Base-by-base conservation (phyloP, 1,140 invertebrate species). In the Pissodes strobi region DNA sequence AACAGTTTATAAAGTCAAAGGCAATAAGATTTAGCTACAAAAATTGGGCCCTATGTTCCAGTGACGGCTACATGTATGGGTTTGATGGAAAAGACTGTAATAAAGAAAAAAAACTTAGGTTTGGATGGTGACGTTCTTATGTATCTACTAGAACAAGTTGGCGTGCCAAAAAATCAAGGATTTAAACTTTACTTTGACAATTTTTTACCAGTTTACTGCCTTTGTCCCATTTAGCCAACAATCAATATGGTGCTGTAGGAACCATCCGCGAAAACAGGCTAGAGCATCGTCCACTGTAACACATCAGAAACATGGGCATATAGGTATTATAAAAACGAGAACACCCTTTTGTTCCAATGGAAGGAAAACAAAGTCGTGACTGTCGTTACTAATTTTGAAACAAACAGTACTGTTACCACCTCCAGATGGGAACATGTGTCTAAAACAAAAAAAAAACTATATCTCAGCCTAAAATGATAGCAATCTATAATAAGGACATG, bases 21-120 rank as follows among this genome's bases (percentile, higher is more conserved):
- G 66, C 68, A 6, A 70, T 70, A 30, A 66, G 59, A 37, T 70
- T 72, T 67, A 69, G 69, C 10, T 70, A 57, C 46, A 69, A 72
- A 48, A 64, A 68, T 46, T 69, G 68, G 66, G 63, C 68, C 12
- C 12, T 70, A 21, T 66, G 64, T 57, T 52, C 62, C 51, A 66
- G 30, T 30, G 56, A 10, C 52, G 68, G 65, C 13, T 68, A 69
- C 45, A 59, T 63, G 55, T 9, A 61, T 9, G 19, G 41, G 6
- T 69, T 67, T 67, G 57, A 69, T 39, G 55, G 62, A 39, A 71
- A 64, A 61, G n/a, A 17, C 38, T 43, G 18, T 13, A 58, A 41
- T 12, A 38, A 34, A 19, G 30, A 48, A 25, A 34, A 46, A 62
- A 17, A 13, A 39, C 12, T 67, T 71, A 60, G 61, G 70, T 27